Evolutionary conservation across 1,140 invertebrate genomes (phyloP).

Genomic region (Galleria mellonella): DNA sequence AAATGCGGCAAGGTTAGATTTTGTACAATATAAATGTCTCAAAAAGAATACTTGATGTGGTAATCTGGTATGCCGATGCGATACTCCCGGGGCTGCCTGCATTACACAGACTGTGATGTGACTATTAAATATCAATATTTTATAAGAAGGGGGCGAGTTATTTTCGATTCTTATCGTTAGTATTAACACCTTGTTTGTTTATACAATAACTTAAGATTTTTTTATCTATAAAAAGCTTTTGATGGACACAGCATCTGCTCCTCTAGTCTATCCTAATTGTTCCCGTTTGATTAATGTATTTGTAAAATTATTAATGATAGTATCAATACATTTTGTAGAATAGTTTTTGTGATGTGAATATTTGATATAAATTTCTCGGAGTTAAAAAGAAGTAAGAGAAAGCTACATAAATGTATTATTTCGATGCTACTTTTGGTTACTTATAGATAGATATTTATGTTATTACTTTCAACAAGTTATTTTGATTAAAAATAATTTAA

Average conservation of each 20-base stretch:
- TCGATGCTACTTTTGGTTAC: no score
- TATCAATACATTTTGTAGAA: no score
- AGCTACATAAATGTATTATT: no score
- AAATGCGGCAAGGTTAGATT: conserved; percentile 9
- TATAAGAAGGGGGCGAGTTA: conserved; percentile 50
- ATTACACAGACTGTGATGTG: conserved; percentile 55
- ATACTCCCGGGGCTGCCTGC: conserved; percentile 54
- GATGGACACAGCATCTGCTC: conserved; percentile 45
- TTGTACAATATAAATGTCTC: conserved; percentile 10
- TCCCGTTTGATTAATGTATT: conserved; percentile 42
- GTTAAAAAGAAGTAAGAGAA: no score
- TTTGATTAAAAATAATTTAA: no score
- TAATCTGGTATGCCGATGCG: conserved; percentile 65
- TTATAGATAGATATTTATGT: no score
- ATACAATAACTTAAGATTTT: conserved; percentile 38
- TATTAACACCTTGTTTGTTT: conserved; percentile 69
- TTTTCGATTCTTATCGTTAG: conserved; percentile 48
- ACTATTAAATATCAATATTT: conserved; percentile 71
- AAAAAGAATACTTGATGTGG: conserved; percentile 61
- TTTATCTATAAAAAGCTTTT: conserved; percentile 38
- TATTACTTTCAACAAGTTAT: no score
- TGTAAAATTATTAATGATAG: conserved; percentile 29
- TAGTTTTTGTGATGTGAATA: no score
- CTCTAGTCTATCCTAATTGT: conserved; percentile 34
- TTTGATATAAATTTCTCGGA: no score